Evolutionary conservation across 2,888 invertebrate genomes (phyloP).

Genomic region (Aporophyla nigra): DNA sequence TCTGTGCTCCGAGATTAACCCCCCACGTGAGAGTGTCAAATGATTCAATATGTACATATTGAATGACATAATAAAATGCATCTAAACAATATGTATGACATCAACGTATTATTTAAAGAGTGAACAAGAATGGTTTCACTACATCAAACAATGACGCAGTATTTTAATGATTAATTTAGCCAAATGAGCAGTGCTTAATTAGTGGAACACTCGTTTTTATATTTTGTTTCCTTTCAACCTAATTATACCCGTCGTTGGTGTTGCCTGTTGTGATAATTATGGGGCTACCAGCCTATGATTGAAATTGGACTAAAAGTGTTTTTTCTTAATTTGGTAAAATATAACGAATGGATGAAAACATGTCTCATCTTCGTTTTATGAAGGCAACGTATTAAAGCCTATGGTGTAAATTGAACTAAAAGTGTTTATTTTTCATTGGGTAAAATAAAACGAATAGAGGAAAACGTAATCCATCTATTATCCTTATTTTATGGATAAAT

Average conservation of each 20-base stretch:
- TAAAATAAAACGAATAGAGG: neutral
- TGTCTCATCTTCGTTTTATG: neutral
- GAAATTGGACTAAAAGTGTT: conserved; percentile 5
- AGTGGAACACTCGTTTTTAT: conserved; percentile 56
- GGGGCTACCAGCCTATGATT: neutral
- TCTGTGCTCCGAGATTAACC: neutral
- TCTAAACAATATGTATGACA: conserved; percentile 26
- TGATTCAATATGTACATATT: neutral
- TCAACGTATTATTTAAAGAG: conserved; percentile 31
- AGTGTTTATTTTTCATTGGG: neutral
- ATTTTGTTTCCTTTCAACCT: conserved; percentile 60
- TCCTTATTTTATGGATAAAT: neutral
- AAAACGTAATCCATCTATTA: neutral
- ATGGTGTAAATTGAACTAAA: conserved; percentile 5
- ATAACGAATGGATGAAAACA: neutral
- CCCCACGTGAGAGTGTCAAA: neutral
- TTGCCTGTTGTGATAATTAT: conserved; percentile 39
- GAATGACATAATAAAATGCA: conserved; percentile 30
- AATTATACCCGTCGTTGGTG: conserved; percentile 51
- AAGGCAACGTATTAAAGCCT: neutral
- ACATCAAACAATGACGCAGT: conserved; percentile 48
- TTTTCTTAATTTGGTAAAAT: neutral
- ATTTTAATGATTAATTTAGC: conserved; percentile 60
- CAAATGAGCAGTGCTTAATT: conserved; percentile 58
- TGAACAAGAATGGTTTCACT: conserved; percentile 31